A percentile compares a stretch with the other conserved stretches of the same genome.
phyloP scores from a whole-genome alignment of 2,888 invertebrate genomes.

The Sabatieria punctata region DNA sequence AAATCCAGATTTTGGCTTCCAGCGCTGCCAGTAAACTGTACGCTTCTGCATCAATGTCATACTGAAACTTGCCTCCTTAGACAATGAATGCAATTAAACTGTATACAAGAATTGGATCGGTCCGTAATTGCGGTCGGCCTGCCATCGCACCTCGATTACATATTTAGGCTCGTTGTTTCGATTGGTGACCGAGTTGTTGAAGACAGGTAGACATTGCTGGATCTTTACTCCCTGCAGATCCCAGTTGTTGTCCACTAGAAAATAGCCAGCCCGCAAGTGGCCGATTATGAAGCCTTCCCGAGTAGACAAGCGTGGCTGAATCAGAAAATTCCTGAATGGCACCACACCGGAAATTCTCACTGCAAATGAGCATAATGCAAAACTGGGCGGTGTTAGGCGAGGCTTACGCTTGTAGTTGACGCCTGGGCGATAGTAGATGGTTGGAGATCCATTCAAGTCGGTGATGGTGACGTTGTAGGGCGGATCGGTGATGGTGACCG shows the following conservation, averaged over 20 bases:
- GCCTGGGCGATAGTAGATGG: conserved; percentile 2
- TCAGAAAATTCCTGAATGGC: conserved; percentile 3
- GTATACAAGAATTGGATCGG: conserved; percentile 9
- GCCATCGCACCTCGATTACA: conserved; percentile 3
- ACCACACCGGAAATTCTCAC: conserved; percentile 1
- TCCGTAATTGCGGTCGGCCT: neutral
- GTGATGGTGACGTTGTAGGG: conserved; percentile 2
- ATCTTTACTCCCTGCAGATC: neutral
- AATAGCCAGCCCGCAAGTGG: conserved; percentile 6
- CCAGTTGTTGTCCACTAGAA: neutral
- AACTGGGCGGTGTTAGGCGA: too few species aligned
- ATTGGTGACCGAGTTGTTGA: conserved; percentile 7
- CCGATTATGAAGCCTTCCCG: conserved; percentile 8
- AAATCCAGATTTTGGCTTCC: conserved; percentile 5
- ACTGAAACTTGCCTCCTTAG: conserved; percentile 1
- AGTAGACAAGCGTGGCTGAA: conserved; percentile 9
- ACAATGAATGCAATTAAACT: neutral
- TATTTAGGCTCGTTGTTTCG: neutral
- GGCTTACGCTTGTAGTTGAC: conserved; percentile 2
- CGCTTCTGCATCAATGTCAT: conserved; percentile 5
- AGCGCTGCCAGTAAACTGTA: conserved; percentile 2
- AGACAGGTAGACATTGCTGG: conserved; percentile 1
- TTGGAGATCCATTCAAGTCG: neutral
- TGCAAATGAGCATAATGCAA: too few species aligned
- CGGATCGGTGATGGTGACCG: neutral